Evolutionary conservation across 2,797 vertebrate genomes (phyloP).

Genomic region (Melanotaenia pygmaea): DNA sequence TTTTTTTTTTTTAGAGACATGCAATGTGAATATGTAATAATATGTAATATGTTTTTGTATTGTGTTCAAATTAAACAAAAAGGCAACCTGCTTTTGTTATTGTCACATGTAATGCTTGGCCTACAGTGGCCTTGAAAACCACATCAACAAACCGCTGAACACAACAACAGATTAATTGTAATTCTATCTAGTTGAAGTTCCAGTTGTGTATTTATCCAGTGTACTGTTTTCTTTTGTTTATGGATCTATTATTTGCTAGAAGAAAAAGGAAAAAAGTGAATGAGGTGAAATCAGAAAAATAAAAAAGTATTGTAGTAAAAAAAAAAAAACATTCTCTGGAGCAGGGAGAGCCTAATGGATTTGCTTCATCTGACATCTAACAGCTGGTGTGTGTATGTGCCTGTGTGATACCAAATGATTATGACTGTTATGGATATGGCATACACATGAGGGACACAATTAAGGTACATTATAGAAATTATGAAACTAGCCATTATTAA

Average conservation of each 20-base stretch:
- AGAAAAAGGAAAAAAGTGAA: no score
- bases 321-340: no score
- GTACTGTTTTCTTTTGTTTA: not conserved
- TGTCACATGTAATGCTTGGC: not conserved
- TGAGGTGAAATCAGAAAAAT: no score
- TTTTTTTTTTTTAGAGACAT: constrained; percentile 32
- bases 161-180: not conserved
- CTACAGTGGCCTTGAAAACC: no score
- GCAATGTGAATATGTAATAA: constrained; percentile 53
- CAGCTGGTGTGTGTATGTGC: not conserved
- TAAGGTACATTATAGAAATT: not conserved
- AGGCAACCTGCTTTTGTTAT: constrained; percentile 1
- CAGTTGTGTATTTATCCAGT: not conserved
- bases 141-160: no score
- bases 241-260: not conserved
- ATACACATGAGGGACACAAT: constrained; percentile 7
- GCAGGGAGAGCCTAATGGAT: not conserved
- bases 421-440: not conserved
- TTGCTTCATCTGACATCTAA: not conserved
- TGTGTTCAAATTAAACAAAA: constrained; percentile 61
- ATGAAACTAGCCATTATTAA: not conserved
- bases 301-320: no score
- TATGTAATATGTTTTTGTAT: constrained; percentile 41
- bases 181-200: not conserved
- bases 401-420: not conserved